Conservation (phyloP, 2,113 vertebrate species). For the Regulus satrapa region DNA sequence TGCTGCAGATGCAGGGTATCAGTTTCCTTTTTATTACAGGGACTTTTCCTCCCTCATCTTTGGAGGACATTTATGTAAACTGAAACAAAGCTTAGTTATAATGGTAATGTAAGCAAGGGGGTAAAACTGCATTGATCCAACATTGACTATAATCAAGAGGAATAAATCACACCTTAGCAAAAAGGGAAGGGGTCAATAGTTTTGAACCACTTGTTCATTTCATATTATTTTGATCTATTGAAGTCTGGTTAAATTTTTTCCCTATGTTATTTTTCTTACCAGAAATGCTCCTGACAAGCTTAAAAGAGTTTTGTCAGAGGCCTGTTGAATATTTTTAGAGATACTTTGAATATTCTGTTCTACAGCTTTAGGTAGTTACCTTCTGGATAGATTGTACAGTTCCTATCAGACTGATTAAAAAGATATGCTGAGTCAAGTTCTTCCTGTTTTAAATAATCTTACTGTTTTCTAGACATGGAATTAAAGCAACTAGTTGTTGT, state of each 20-base stretch:
- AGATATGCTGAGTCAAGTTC: not conserved
- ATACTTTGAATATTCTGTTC: not conserved
- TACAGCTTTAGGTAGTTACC: not conserved
- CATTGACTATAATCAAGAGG: not conserved
- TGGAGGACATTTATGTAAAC: not conserved
- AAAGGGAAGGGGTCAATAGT: not conserved
- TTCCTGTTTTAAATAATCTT: not conserved
- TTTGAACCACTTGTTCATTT: not conserved
- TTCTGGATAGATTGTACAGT: not conserved
- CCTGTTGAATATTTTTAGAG: not conserved
- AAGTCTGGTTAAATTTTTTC: not conserved
- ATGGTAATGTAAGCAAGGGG: not conserved
- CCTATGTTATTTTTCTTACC: not conserved
- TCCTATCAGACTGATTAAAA: not conserved
- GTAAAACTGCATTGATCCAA: not conserved
- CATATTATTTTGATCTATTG: not conserved
- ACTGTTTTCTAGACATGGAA: not conserved
- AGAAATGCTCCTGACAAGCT: not conserved
- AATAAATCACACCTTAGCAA: not conserved
- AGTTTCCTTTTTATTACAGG: not conserved
- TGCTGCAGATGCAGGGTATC: not conserved
- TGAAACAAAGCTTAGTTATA: slow-evolving; percentile 1
- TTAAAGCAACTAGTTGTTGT: not conserved
- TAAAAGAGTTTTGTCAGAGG: not conserved
- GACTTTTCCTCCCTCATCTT: not conserved